phyloP scores from a whole-genome alignment of 1,140 invertebrate genomes.

The Lepidurus packardi region DNA sequence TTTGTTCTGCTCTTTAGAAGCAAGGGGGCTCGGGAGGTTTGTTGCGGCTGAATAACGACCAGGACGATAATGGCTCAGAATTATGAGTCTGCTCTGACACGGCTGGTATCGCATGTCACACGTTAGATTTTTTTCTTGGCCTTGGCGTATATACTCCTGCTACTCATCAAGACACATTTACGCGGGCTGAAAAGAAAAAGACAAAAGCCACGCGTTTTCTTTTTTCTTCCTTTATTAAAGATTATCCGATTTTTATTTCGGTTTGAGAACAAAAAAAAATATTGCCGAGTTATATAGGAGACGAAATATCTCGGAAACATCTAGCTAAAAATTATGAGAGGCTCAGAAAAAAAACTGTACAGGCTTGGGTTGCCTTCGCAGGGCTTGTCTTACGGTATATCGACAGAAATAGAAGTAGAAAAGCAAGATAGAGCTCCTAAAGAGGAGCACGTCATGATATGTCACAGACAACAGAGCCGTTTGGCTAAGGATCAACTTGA shows the following conservation, averaged over 20 bases:
- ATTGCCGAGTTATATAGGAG: constrained; percentile 19
- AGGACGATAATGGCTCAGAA: constrained; percentile 19
- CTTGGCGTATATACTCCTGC: constrained; percentile 5
- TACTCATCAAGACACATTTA: constrained; percentile 15
- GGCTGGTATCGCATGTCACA: constrained; percentile 20
- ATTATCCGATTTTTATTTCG: neutral
- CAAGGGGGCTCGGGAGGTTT: neutral
- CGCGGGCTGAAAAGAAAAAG: neutral
- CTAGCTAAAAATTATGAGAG: constrained; percentile 1
- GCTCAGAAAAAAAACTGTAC: neutral
- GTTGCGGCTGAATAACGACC: constrained; percentile 20
- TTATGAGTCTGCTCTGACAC: constrained; percentile 21
- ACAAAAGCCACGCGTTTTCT: neutral
- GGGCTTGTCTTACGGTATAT: neutral
- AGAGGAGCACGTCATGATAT: constrained; percentile 21
- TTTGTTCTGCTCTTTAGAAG: neutral
- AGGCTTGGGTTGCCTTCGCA: neutral
- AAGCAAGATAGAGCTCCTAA: neutral
- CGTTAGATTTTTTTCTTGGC: constrained; percentile 10
- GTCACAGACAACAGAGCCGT: constrained; percentile 17
- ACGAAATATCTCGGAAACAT: neutral
- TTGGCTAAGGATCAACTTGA: constrained; percentile 18
- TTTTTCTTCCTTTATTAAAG: neutral
- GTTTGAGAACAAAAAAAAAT: neutral
- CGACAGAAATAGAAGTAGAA: constrained; percentile 3